phyloP scores from a whole-genome alignment of 2,888 invertebrate species.

The Sphecodes monilicornis region DNA sequence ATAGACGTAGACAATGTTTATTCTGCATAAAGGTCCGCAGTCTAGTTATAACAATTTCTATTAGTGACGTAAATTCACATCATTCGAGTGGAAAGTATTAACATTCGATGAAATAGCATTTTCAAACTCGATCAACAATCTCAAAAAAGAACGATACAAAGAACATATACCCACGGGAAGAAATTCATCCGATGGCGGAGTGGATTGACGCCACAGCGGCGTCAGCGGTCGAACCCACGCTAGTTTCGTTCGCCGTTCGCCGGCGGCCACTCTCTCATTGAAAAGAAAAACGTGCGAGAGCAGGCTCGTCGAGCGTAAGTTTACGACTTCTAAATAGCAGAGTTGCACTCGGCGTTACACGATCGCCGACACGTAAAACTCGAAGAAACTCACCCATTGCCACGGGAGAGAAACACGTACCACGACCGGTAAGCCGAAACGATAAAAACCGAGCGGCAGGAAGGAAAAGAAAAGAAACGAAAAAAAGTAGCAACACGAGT shows the following conservation, averaged over 20 bases:
- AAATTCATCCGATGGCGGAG: not conserved
- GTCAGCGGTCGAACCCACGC: conserved; percentile 10
- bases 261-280: not conserved
- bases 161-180: not conserved
- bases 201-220: conserved; percentile 14
- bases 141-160: not conserved
- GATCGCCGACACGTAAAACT: conserved; percentile 52
- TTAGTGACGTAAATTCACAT: too few species aligned
- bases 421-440: conserved; percentile 46
- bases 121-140: too few species aligned
- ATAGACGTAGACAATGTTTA: too few species aligned
- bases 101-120: not conserved
- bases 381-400: conserved; percentile 49
- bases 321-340: conserved; percentile 64
- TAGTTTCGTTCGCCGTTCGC: not conserved
- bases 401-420: conserved; percentile 31
- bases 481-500: not conserved
- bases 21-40: too few species aligned
- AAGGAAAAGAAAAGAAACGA: not conserved
- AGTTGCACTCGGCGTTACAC: conserved; percentile 46
- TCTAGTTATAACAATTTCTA: too few species aligned
- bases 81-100: too few species aligned
- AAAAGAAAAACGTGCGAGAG: conserved; percentile 28
- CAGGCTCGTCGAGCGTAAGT: conserved; percentile 52
- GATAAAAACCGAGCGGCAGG: conserved; percentile 46